Base-by-base conservation (phyloP, 64 coral and sea anemone genomes). In the Actinia tenebrosa region DNA sequence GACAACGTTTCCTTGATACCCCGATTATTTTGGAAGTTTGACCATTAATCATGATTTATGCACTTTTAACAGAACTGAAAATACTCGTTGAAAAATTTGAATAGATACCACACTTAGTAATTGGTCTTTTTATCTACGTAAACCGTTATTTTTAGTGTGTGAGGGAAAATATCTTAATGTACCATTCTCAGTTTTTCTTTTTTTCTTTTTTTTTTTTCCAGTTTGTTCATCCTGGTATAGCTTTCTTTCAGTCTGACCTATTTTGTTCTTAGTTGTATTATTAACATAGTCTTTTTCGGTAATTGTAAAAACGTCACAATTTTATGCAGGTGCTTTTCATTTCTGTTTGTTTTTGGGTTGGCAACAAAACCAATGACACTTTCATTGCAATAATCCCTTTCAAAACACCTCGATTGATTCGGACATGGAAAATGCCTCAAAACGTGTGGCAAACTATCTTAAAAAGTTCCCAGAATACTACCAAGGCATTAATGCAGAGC, bases 401-500 rank as follows among this genome's bases (percentile, higher is more conserved):
- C 60, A 61, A 61, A 61, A 19, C 60, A 16, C 18, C 18, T 37
- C 30, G 30, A 37, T 37, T 37, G 0, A 37, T 20, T 64, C 61
- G 5, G 18, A 64, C 8, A 79, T 79, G 77, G 45, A 79, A 18
- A 81, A 47, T 81, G 42, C 79, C 50, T 53, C 44, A 8, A 18
- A 81, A 47, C 16, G 53, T 53, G 45, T 81, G 4, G 27, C 79
- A 0, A 81, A 18, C 50, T 81, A 47, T 23, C 43, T 81, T 7
- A 50, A 9, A 5, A 81, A 52, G 2, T 53, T 50, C 16, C 79
- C 79, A 20, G 50, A 53, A 81, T 81, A 81, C 53, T 44, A 81
- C 46, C 16, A 86, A 50, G 56, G 25, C 27, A 91, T 91, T 18
- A 78, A 58, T 30, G 89, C 89, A 60, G 26, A 71, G 10, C 45